These are phyloP conservation scores for Cheirogaleus medius DNA, from an alignment of 2,113 vertebrate genomes.

Conservation along the genomic window DNA sequence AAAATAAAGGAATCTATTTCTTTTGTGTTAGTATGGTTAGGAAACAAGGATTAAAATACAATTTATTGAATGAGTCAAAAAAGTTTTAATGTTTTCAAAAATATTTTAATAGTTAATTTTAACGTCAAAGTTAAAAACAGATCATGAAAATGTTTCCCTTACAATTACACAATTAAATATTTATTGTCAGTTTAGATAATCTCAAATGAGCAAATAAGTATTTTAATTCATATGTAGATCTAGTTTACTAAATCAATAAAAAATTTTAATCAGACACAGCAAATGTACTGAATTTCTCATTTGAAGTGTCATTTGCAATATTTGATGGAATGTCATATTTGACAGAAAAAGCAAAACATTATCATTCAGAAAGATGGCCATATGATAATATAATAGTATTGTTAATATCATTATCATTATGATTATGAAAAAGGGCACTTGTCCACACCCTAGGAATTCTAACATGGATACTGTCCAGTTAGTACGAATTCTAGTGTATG, in stretches of 20 bases:
- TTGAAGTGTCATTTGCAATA: not conserved
- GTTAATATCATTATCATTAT: slow-evolving; percentile 26
- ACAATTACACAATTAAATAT: not conserved
- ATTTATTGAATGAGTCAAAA: not conserved
- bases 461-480: slow-evolving; percentile 61
- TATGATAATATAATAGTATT: slow-evolving; percentile 41
- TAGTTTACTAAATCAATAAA: not conserved
- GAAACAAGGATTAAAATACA: not conserved
- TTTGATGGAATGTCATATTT: slow-evolving; percentile 40
- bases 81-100: not conserved
- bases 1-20: not conserved
- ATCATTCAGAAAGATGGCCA: not conserved
- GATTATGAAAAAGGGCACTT: slow-evolving; percentile 54
- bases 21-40: not conserved
- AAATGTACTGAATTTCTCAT: not conserved
- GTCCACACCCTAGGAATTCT: slow-evolving; percentile 50
- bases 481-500: slow-evolving; percentile 29
- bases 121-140: not conserved
- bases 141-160: not conserved
- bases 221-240: not conserved
- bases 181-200: not conserved
- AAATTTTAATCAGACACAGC: not conserved
- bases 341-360: slow-evolving; percentile 39
- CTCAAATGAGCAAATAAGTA: not conserved
- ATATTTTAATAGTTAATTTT: not conserved